Conservation (phyloP, 2,797 vertebrate species). For the Epinephelus malabaricus region DNA sequence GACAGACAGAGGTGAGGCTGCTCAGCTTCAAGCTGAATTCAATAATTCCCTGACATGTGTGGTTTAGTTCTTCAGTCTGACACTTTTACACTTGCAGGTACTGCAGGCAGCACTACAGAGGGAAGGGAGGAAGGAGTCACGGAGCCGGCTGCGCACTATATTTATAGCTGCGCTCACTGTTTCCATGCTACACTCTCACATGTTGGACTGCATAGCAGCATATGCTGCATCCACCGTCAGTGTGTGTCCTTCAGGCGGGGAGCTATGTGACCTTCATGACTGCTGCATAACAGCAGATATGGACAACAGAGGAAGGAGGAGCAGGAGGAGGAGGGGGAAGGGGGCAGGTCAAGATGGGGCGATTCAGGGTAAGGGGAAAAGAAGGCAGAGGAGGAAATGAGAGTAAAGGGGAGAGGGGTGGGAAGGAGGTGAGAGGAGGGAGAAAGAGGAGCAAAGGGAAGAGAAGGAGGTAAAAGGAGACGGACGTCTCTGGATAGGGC, state of each 20-base stretch:
- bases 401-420: conserved; percentile 13
- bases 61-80: conserved; percentile 22
- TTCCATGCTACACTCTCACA: conserved; percentile 64
- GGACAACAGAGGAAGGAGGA: conserved; percentile 25
- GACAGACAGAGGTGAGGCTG: conserved; percentile 5
- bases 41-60: conserved; percentile 23
- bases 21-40: conserved; percentile 42
- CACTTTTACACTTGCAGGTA: conserved; percentile 42
- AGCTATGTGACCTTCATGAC: conserved; percentile 67
- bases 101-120: conserved; percentile 32
- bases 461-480: conserved; percentile 25
- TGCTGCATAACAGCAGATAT: conserved; percentile 72
- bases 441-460: conserved; percentile 1
- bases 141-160: conserved; percentile 42
- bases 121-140: conserved; percentile 23
- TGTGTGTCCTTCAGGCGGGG: conserved; percentile 66
- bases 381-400: conserved; percentile 20
- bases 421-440: not conserved
- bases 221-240: conserved; percentile 53
- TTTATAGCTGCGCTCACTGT: conserved; percentile 76
- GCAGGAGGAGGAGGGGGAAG: conserved; percentile 40
- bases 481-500: too few relatives aligned
- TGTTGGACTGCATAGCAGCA: conserved; percentile 66
- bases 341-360: conserved; percentile 1
- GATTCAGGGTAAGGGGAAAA: conserved; percentile 26